These are phyloP conservation scores for Pterocles burchelli DNA, from an alignment of 2,113 vertebrate genomes.

Conservation along the genomic window DNA sequence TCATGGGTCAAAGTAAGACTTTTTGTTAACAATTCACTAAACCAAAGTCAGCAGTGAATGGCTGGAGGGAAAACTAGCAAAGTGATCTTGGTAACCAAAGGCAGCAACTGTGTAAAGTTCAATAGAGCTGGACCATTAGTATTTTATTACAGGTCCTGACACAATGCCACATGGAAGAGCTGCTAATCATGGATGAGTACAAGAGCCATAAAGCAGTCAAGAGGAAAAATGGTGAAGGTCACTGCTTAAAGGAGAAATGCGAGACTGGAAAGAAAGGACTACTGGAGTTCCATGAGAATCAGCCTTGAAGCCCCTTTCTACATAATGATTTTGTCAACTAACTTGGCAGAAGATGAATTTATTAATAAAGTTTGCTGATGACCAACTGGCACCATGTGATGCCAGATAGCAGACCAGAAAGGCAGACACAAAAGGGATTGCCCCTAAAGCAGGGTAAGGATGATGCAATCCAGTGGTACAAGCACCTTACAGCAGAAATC, in stretches of 20 bases:
- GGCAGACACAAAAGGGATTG: neutral
- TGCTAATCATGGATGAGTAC: neutral
- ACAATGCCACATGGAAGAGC: neutral
- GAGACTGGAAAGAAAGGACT: neutral
- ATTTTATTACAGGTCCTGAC: neutral
- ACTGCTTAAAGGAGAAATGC: neutral
- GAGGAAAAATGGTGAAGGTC: neutral
- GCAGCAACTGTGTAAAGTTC: neutral
- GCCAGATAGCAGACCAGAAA: neutral
- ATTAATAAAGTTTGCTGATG: neutral
- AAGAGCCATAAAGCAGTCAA: neutral
- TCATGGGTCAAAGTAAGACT: neutral
- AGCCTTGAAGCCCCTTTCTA: neutral
- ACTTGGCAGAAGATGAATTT: neutral
- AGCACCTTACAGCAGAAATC: neutral
- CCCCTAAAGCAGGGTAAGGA: neutral
- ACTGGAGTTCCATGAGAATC: neutral
- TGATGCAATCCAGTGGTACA: neutral
- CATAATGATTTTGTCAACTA: neutral
- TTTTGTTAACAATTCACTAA: neutral
- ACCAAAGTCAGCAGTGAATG: neutral
- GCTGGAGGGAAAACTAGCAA: neutral
- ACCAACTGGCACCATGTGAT: neutral
- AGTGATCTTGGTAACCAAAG: neutral
- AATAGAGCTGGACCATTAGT: neutral